These are phyloP conservation scores for Galbula dea DNA, from an alignment of 2,113 vertebrate species.

Conservation along the genomic window DNA sequence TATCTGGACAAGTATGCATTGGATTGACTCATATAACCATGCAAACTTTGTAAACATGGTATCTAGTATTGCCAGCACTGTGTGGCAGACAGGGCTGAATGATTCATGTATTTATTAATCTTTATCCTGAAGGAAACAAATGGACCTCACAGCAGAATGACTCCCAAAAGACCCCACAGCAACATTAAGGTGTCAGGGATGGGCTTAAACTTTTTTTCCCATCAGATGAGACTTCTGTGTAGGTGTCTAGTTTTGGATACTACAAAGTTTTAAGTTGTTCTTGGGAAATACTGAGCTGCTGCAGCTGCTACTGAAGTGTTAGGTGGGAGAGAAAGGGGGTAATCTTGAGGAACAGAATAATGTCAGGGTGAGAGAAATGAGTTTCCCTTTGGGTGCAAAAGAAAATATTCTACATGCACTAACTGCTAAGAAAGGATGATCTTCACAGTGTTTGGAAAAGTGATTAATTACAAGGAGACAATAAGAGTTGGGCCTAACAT, in stretches of 20 bases:
- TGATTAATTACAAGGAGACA: neutral
- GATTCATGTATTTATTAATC: neutral
- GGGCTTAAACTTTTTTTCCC: neutral
- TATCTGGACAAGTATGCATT: neutral
- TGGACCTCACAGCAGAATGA: too few species aligned
- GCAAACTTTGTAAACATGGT: neutral
- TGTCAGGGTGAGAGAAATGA: neutral
- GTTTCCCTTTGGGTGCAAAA: neutral
- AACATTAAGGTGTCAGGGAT: neutral
- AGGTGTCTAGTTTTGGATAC: neutral
- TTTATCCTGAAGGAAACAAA: neutral
- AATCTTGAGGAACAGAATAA: neutral
- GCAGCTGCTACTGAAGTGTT: neutral
- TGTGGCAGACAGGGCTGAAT: neutral
- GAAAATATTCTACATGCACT: neutral
- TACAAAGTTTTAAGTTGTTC: neutral
- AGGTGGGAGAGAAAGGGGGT: neutral
- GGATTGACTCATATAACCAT: neutral
- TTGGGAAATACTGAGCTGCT: neutral
- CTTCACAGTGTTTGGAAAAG: neutral
- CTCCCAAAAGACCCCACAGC: neutral
- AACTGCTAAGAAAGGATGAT: neutral
- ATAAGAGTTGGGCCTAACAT: neutral
- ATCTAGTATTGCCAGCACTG: neutral
- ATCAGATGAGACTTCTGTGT: neutral